phyloP scores from a whole-genome alignment of 2,888 invertebrate genomes.

The Torymus tubicola region DNA sequence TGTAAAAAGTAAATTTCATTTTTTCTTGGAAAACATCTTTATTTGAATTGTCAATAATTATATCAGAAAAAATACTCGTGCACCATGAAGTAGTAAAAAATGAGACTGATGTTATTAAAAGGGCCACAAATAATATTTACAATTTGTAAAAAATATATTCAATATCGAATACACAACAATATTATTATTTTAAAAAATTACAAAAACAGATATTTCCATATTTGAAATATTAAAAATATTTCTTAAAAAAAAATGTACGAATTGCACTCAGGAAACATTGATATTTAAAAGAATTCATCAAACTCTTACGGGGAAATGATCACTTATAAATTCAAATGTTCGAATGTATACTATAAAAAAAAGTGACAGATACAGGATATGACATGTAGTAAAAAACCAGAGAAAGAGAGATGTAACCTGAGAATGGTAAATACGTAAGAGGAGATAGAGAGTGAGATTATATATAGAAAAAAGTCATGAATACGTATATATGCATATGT shows the following conservation, averaged over 20 bases:
- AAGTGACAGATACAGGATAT: conserved; percentile 24
- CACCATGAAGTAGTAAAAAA: too few species aligned
- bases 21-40: too few species aligned
- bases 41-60: too few species aligned
- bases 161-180: background rate
- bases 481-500: conserved; percentile 25
- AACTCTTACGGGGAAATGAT: conserved; percentile 31
- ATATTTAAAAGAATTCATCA: conserved; percentile 12
- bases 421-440: conserved; percentile 20
- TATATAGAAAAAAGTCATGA: conserved; percentile 25
- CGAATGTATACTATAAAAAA: conserved; percentile 14
- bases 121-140: too few species aligned
- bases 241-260: too few species aligned
- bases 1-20: too few species aligned
- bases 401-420: conserved; percentile 30
- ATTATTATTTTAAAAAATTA: background rate
- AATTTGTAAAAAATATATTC: too few species aligned
- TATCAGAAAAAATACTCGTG: too few species aligned
- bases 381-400: conserved; percentile 37
- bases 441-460: conserved; percentile 13
- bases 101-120: too few species aligned
- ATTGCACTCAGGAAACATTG: background rate
- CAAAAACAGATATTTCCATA: too few species aligned
- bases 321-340: background rate
- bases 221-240: too few species aligned